Evolutionary conservation across 1,140 invertebrate species (phyloP).

Genomic region (Arion vulgaris): DNA sequence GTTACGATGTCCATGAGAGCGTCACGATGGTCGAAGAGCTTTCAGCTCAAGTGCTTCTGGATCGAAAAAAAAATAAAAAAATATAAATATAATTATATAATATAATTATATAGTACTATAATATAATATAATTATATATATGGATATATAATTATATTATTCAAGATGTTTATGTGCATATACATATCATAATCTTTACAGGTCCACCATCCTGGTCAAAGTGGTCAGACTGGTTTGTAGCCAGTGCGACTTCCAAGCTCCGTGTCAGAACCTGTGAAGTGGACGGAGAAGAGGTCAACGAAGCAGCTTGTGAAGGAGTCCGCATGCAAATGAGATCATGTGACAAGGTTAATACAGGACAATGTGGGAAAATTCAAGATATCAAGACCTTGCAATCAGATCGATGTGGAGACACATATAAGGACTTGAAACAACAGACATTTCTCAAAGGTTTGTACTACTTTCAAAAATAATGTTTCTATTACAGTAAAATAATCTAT

Average conservation of each 20-base stretch:
- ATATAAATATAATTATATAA: too few relatives aligned
- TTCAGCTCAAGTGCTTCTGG: too few relatives aligned
- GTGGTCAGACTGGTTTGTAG: constrained; percentile 20
- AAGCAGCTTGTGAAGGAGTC: constrained; percentile 1
- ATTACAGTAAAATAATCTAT: too few relatives aligned
- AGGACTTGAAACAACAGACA: neutral
- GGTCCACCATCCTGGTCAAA: constrained; percentile 4
- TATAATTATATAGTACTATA: too few relatives aligned
- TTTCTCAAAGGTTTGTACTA: constrained; percentile 1
- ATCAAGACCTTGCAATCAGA: neutral
- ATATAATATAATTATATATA: too few relatives aligned
- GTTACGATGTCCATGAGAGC: too few relatives aligned
- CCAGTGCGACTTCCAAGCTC: constrained; percentile 1
- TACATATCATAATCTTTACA: neutral
- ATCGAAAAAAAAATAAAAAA: too few relatives aligned
- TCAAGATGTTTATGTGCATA: too few relatives aligned
- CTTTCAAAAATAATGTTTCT: too few relatives aligned
- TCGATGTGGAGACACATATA: neutral
- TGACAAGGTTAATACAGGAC: neutral
- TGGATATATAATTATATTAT: too few relatives aligned
- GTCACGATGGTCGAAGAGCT: too few relatives aligned
- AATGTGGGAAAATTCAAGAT: constrained; percentile 20
- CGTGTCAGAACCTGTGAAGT: constrained; percentile 8
- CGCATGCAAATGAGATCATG: constrained; percentile 16
- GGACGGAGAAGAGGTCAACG: constrained; percentile 3